Conservation (phyloP, 2,797 vertebrate species). For the Artibeus lituratus region DNA sequence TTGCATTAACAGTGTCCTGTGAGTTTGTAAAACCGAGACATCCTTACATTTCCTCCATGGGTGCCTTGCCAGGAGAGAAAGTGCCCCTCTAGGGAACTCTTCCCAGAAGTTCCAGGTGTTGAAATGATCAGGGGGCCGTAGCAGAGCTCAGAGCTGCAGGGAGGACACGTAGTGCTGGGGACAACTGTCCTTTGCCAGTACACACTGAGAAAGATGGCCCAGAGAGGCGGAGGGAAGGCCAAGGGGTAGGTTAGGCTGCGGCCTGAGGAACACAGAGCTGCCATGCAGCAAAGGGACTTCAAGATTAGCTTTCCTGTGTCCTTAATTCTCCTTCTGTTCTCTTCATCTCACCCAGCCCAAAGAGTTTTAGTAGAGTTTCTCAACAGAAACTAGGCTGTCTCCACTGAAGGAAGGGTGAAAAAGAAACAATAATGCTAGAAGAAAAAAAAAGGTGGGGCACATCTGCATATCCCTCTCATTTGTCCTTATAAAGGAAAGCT, state of each 20-base stretch:
- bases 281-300: background rate
- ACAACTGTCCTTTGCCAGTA: background rate
- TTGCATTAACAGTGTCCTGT: background rate
- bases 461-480: background rate
- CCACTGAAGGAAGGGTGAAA: background rate
- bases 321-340: background rate
- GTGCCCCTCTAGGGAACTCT: background rate
- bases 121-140: background rate
- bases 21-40: background rate
- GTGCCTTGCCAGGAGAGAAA: background rate
- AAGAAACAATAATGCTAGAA: background rate
- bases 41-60: background rate
- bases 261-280: background rate
- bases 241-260: background rate
- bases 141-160: background rate
- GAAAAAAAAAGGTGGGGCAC: background rate
- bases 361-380: background rate
- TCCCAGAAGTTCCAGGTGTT: background rate
- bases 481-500: background rate
- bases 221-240: background rate
- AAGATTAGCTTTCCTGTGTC: background rate
- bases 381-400: background rate
- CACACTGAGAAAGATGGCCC: background rate
- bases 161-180: background rate
- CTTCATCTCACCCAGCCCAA: background rate